Base-by-base conservation (phyloP, 2,888 invertebrate genomes). In the Phyllotreta cruciferae region DNA sequence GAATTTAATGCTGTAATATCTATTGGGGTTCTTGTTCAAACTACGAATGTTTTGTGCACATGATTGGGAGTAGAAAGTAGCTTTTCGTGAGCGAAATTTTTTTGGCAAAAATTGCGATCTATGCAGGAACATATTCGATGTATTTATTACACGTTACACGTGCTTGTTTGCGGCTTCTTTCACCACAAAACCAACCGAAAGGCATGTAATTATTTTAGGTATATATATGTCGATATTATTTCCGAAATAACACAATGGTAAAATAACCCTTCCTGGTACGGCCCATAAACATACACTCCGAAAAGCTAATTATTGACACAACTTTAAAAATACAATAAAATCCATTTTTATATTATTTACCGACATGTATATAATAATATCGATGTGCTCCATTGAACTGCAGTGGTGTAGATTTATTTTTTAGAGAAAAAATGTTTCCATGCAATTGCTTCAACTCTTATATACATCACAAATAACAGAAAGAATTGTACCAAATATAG, bases 231-330 rank as follows among this genome's bases (percentile, higher is more conserved):
- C 68, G 64, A 66, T 70, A 66, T 62, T 54, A 42, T 62, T 66
- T 66, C 54, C 56, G 60, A 60, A 24, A 24, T 24, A 62, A 53
- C 57, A 68, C 64, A 68, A 66, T 68, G 60, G 60, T 44, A 24
- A 44, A 65, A 66, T 63, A 61, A 62, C 62, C 58, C 64, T 58
- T 63, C 62, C 63, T 62, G 44, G 52, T 52, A 58, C 58, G 47
- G 58, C 57, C 63, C 63, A 71, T 69, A 70, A 70, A 70, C 69
- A 66, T 58, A 63, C 58, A 64, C 63, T 64, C 60, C 58, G 66
- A 67, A 70, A 69, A 67, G 62, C 71, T 73, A 73, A 73, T 73
- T 71, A 73, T 67, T 64, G 66, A 61, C 24, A 24, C 47, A 63
- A 57, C 52, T 53, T 64, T 58, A 66, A 70, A 69, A 64, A 63